These are phyloP conservation scores for Polypedilum pembai DNA, from an alignment of 1,140 invertebrate species.

Conservation along the genomic window DNA sequence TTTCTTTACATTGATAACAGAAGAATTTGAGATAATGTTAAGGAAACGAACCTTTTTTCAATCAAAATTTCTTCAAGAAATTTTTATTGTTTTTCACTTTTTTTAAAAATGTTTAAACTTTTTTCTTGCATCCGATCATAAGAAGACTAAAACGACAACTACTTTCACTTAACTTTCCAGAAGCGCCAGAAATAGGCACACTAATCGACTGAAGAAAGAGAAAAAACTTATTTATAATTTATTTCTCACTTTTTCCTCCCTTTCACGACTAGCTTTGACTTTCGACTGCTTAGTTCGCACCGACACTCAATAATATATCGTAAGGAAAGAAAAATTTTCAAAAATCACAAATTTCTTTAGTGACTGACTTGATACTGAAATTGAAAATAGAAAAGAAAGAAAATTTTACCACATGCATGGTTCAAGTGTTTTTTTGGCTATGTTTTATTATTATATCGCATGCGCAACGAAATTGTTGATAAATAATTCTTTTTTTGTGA, in stretches of 20 bases:
- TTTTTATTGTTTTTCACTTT: background rate
- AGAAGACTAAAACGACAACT: slow-evolving; percentile 1
- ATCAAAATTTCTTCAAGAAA: background rate
- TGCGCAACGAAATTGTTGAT: background rate
- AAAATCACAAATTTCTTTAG: background rate
- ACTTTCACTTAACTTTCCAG: background rate
- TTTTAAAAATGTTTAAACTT: background rate
- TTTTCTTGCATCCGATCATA: background rate
- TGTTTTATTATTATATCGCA: background rate
- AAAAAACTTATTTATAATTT: background rate
- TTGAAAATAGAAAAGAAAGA: background rate
- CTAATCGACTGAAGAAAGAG: background rate
- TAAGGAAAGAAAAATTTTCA: background rate
- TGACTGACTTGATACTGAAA: background rate
- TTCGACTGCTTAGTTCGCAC: background rate
- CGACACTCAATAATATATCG: background rate
- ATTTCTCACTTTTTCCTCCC: background rate
- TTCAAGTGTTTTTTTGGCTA: background rate
- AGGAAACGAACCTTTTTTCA: slow-evolving; percentile 21
- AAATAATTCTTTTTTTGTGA: background rate
- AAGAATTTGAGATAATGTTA: slow-evolving; percentile 16
- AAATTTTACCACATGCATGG: background rate
- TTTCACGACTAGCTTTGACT: background rate
- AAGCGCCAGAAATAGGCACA: background rate
- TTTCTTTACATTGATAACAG: slow-evolving; percentile 1